phyloP scores from a whole-genome alignment of 2,797 vertebrate genomes.

The Tachyglossus aculeatus region DNA sequence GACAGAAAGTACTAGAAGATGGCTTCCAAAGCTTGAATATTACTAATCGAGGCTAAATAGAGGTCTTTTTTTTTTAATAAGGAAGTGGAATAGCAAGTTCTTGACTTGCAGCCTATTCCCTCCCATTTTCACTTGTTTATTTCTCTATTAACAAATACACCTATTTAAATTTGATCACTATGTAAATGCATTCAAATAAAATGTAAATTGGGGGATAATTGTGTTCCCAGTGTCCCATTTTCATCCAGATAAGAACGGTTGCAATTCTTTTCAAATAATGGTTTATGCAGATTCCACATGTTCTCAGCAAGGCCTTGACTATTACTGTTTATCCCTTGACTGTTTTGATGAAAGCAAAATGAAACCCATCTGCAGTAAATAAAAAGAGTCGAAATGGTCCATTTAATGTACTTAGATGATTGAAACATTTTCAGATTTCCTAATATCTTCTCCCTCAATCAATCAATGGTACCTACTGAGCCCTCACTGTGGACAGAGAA shows the following conservation, averaged over 20 bases:
- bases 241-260: constrained; percentile 37
- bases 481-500: no score
- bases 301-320: constrained; percentile 3
- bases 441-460: no score
- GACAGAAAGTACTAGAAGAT: neutral
- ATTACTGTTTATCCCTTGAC: constrained; percentile 20
- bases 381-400: neutral
- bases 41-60: neutral
- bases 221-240: constrained; percentile 38
- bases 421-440: neutral
- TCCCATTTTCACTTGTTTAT: constrained; percentile 10
- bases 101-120: neutral
- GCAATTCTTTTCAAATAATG: constrained; percentile 38
- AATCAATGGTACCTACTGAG: no score
- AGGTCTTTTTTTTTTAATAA: neutral
- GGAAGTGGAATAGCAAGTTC: constrained; percentile 5
- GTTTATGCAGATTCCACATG: constrained; percentile 15
- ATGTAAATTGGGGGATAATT: constrained; percentile 44
- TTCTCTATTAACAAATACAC: constrained; percentile 39
- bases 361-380: neutral
- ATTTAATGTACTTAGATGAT: neutral
- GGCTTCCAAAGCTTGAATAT: neutral
- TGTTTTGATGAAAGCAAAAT: constrained; percentile 17
- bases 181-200: constrained; percentile 56
- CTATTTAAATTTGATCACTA: constrained; percentile 33